These are phyloP conservation scores for Leistus spinibarbis DNA, from an alignment of 2,888 invertebrate genomes.

Conservation along the genomic window DNA sequence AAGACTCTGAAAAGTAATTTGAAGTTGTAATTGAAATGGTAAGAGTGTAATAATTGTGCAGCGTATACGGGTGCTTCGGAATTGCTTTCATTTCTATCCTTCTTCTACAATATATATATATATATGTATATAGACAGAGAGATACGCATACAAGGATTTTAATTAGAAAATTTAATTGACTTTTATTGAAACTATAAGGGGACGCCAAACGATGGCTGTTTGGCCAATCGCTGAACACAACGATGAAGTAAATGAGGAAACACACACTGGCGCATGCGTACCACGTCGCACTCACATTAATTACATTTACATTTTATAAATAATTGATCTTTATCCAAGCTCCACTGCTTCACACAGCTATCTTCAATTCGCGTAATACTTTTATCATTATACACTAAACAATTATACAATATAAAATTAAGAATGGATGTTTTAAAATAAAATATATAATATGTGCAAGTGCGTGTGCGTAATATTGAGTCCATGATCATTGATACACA, in stretches of 20 bases:
- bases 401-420: too few relatives aligned
- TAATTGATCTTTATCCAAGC: background rate
- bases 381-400: too few relatives aligned
- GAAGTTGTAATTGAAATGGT: conserved; percentile 60
- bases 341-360: background rate
- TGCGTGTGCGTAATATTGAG: too few relatives aligned
- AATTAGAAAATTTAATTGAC: conserved; percentile 57
- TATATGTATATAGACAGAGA: background rate
- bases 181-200: conserved; percentile 54
- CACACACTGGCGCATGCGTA: background rate
- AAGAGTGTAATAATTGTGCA: conserved; percentile 58
- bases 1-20: conserved; percentile 59
- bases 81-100: conserved; percentile 54
- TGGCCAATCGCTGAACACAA: too few relatives aligned
- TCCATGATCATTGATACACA: too few relatives aligned
- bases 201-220: conserved; percentile 41
- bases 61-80: conserved; percentile 44
- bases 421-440: too few relatives aligned
- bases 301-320: background rate
- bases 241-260: too few relatives aligned
- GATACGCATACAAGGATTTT: conserved; percentile 54
- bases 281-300: background rate
- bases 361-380: conserved; percentile 9
- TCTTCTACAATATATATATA: conserved; percentile 44
- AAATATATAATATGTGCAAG: too few relatives aligned